Conservation (phyloP, 2,797 vertebrate genomes). For the Spondyliosoma cantharus region DNA sequence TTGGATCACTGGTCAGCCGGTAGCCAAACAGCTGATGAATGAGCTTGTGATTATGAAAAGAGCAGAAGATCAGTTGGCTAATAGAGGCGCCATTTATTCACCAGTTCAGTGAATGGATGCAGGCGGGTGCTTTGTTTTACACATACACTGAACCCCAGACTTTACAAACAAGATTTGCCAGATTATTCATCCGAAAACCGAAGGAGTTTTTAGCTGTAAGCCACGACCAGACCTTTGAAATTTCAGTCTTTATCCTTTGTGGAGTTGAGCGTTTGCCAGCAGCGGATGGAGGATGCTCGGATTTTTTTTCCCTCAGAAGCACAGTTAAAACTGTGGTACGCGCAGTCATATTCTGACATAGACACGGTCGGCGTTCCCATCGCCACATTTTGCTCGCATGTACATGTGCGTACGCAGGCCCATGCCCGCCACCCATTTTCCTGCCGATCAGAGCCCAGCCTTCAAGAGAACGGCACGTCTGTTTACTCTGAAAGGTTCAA, state of each 20-base stretch:
- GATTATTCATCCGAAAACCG: constrained; percentile 28
- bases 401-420: constrained; percentile 8
- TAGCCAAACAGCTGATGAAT: constrained; percentile 15
- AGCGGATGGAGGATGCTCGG: constrained; percentile 22
- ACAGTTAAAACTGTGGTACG: constrained; percentile 12
- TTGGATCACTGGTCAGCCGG: constrained; percentile 2
- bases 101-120: neutral
- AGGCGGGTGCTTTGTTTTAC: constrained; percentile 19
- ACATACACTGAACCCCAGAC: constrained; percentile 6
- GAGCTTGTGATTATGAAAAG: constrained; percentile 13
- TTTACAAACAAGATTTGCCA: constrained; percentile 12
- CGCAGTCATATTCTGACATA: constrained; percentile 31
- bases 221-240: constrained; percentile 12
- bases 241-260: constrained; percentile 14
- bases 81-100: constrained; percentile 3
- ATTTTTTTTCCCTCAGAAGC: constrained; percentile 28
- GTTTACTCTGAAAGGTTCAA: constrained; percentile 85
- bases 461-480: constrained; percentile 77
- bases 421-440: constrained; percentile 45
- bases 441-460: constrained; percentile 63
- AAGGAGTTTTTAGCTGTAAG: constrained; percentile 8
- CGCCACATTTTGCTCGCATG: constrained; percentile 26
- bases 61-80: constrained; percentile 17
- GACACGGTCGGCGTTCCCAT: constrained; percentile 36
- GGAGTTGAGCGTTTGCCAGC: constrained; percentile 39